A percentile compares a stretch with the other conserved stretches of the same genome.
These are phyloP conservation scores for Chydorus sphaericus DNA, from an alignment of 2,888 invertebrate species.

Conservation along the genomic window DNA sequence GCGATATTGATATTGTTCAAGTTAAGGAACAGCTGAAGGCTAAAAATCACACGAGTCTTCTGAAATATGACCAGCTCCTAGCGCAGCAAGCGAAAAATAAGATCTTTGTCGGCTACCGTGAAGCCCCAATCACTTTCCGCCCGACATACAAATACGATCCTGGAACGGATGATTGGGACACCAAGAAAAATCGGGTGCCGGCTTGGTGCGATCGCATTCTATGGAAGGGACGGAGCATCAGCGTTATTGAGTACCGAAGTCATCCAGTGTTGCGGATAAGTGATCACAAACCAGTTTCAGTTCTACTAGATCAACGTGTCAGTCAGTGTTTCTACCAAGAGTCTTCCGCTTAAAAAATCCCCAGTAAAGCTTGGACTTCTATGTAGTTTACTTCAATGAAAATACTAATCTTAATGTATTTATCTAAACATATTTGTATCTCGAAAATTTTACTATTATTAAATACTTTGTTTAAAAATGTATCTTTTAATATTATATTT, in stretches of 20 bases:
- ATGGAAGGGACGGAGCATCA: slow-evolving; percentile 71
- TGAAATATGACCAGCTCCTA: slow-evolving; percentile 70
- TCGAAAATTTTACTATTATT: no score
- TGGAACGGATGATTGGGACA: slow-evolving; percentile 87
- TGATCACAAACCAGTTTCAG: slow-evolving; percentile 95
- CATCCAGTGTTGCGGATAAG: slow-evolving; percentile 73
- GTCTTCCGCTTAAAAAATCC: no score
- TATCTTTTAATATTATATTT: no score
- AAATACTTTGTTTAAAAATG: no score
- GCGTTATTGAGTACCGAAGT: slow-evolving; percentile 61
- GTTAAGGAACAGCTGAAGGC: slow-evolving; percentile 52
- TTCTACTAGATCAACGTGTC: slow-evolving; percentile 57
- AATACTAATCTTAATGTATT: no score
- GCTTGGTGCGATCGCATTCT: slow-evolving; percentile 97
- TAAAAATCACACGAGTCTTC: slow-evolving; percentile 41
- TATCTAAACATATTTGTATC: no score
- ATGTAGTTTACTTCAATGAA: no score
- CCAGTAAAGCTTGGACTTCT: no score
- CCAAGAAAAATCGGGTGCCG: slow-evolving; percentile 87
- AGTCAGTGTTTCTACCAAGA: no score
- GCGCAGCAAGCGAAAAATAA: slow-evolving; percentile 55
- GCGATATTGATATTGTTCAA: slow-evolving; percentile 54
- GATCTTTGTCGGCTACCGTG: slow-evolving; percentile 68
- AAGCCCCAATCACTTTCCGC: slow-evolving; percentile 73
- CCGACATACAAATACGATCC: slow-evolving; percentile 98